These are phyloP conservation scores for Bryconaethiops microstoma DNA, from an alignment of 2,797 vertebrate species.

Conservation along the genomic window DNA sequence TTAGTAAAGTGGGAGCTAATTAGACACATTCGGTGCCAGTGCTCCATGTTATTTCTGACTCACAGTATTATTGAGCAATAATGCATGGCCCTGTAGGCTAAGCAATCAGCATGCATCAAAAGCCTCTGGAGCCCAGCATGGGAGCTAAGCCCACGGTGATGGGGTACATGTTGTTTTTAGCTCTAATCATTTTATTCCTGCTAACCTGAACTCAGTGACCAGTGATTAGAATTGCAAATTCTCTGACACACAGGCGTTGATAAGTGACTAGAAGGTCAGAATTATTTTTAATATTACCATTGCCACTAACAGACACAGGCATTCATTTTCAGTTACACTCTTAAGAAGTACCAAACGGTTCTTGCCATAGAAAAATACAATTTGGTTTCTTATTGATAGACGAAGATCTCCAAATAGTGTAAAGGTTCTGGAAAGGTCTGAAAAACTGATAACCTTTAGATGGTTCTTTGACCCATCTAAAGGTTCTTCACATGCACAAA, in stretches of 20 bases:
- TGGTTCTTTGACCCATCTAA: no score
- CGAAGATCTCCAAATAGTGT: no score
- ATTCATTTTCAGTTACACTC: no score
- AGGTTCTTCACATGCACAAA: no score
- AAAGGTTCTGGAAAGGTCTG: no score
- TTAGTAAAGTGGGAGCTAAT: constrained; percentile 60
- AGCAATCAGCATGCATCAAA: constrained; percentile 20
- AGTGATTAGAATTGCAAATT: background rate
- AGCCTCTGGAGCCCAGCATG: constrained; percentile 5
- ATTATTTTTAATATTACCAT: background rate
- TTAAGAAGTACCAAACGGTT: no score
- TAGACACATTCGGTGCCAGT: constrained; percentile 42
- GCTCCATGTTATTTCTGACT: constrained; percentile 41
- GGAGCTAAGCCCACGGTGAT: background rate
- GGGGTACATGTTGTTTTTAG: background rate
- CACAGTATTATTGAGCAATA: constrained; percentile 17
- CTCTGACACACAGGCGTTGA: background rate
- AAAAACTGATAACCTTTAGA: no score
- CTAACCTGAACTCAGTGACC: background rate
- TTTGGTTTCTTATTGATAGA: no score
- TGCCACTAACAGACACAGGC: background rate
- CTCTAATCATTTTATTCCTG: background rate
- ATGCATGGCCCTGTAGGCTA: constrained; percentile 25
- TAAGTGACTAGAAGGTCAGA: background rate
- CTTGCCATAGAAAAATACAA: no score